phyloP scores from a whole-genome alignment of 2,113 vertebrate genomes.

The Okapia johnstoni region DNA sequence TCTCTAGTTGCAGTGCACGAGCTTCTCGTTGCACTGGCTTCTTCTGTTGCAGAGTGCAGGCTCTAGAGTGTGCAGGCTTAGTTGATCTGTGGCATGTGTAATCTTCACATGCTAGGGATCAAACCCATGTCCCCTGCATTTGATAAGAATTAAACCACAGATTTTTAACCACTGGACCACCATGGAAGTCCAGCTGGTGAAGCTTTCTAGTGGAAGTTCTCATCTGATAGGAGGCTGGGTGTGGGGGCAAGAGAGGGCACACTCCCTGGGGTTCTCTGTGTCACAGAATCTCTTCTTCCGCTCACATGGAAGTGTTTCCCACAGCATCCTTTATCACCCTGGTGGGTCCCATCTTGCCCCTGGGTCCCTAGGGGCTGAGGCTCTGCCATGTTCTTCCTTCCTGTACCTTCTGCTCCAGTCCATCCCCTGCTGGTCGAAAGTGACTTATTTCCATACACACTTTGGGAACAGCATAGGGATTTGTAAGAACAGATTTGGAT shows the following conservation, averaged over 20 bases:
- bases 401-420: neutral
- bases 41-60: neutral
- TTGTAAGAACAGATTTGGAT: neutral
- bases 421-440: neutral
- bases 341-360: neutral
- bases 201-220: neutral
- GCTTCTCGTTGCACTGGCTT: neutral
- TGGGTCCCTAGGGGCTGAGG: neutral
- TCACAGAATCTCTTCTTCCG: neutral
- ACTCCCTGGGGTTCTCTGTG: neutral
- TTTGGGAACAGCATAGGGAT: neutral
- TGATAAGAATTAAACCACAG: neutral
- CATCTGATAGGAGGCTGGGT: neutral
- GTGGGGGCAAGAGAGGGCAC: neutral
- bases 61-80: neutral
- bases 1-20: rapidly evolving
- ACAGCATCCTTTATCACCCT: neutral
- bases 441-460: neutral
- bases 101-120: neutral
- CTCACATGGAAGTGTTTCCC: neutral
- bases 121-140: neutral
- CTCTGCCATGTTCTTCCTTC: neutral
- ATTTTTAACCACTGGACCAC: neutral
- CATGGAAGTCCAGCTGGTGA: neutral
- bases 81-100: neutral